Percentiles rank a stretch among this genome's conserved stretches.
Conservation (phyloP, 2,888 invertebrate genomes). For the Kryphioiulus occultus region DNA sequence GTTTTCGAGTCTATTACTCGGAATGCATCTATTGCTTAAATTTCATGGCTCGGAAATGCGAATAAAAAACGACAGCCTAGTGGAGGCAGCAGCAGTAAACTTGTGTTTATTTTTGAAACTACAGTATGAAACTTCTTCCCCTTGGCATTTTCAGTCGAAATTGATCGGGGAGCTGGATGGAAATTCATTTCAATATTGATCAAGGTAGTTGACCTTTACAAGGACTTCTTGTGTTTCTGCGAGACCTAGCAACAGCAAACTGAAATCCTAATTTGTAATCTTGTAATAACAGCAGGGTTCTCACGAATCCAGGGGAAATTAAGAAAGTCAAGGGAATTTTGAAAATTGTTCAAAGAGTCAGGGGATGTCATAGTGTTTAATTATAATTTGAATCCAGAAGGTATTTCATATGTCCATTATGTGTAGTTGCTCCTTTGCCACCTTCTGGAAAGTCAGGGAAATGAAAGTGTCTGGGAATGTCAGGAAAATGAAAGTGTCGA, state of each 20-base stretch:
- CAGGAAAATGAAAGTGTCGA: no score
- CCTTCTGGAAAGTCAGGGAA: no score
- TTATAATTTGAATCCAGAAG: no score
- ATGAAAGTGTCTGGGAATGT: no score
- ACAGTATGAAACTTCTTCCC: not conserved
- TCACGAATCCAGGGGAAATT: no score
- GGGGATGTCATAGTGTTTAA: no score
- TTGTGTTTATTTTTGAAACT: not conserved
- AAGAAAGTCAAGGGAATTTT: no score
- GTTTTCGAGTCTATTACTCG: constrained; percentile 5
- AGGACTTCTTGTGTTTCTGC: no score
- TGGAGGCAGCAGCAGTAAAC: not conserved
- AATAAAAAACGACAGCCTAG: not conserved
- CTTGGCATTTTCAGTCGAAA: not conserved
- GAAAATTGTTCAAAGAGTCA: no score
- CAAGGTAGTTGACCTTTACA: not conserved
- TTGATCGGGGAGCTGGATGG: not conserved
- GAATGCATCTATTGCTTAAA: constrained; percentile 5
- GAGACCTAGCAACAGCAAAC: not conserved
- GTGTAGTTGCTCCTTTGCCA: no score
- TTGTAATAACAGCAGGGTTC: no score
- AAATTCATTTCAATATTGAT: not conserved
- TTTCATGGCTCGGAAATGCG: not conserved
- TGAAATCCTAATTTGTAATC: not conserved
- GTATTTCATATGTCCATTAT: no score